Conservation (phyloP, 2,888 invertebrate genomes). For the Eilema sororculum region DNA sequence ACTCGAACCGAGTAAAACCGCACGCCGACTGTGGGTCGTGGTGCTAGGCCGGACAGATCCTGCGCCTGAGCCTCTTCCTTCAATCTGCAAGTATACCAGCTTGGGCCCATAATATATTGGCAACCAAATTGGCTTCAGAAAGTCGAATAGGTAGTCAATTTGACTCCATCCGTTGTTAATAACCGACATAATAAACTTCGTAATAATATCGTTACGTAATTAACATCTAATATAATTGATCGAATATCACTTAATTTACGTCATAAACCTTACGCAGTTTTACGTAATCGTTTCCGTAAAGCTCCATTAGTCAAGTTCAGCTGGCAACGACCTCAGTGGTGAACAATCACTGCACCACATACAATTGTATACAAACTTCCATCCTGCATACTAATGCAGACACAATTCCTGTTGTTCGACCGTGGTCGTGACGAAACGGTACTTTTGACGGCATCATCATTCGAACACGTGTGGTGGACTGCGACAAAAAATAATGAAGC, state of each 20-base stretch:
- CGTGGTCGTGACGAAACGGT: constrained; percentile 13
- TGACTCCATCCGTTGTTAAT: not conserved
- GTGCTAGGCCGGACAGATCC: too few species aligned
- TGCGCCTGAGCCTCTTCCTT: too few species aligned
- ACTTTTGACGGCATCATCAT: not conserved
- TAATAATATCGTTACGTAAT: not conserved
- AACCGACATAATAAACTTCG: not conserved
- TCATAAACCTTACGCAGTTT: constrained; percentile 17
- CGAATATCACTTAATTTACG: constrained; percentile 13
- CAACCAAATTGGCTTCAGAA: too few species aligned
- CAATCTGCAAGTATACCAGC: not conserved
- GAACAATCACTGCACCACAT: constrained; percentile 30
- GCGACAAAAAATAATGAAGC: constrained; percentile 12
- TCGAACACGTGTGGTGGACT: constrained; percentile 11
- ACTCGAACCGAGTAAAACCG: too few species aligned
- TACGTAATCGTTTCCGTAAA: constrained; percentile 41
- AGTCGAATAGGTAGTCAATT: not conserved
- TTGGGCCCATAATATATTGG: too few species aligned
- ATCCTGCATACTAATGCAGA: constrained; percentile 48
- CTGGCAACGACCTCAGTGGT: constrained; percentile 50
- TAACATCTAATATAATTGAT: constrained; percentile 1
- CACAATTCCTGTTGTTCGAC: constrained; percentile 14
- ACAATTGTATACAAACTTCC: constrained; percentile 20
- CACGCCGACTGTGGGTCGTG: too few species aligned
- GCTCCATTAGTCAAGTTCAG: constrained; percentile 50